Conservation (phyloP, 2,113 vertebrate genomes). For the Mola mola region DNA sequence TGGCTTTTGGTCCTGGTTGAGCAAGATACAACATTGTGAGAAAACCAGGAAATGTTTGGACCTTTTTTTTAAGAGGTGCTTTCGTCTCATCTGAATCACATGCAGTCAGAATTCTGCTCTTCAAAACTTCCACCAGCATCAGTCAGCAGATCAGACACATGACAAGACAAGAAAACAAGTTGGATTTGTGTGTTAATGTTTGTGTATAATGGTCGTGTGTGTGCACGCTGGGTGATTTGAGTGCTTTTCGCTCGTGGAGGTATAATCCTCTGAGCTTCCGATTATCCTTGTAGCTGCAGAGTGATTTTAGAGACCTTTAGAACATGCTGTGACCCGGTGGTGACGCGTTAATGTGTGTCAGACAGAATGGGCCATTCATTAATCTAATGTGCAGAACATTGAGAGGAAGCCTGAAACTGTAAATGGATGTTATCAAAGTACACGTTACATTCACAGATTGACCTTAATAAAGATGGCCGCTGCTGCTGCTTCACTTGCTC, state of each 20-base stretch:
- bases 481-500: too few relatives aligned
- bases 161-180: background rate
- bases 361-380: background rate
- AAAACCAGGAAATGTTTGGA: too few relatives aligned
- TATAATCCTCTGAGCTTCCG: conserved; percentile 58
- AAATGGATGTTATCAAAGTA: too few relatives aligned
- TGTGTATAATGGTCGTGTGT: background rate
- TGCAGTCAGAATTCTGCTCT: too few relatives aligned
- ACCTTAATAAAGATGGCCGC: too few relatives aligned
- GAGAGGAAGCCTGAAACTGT: background rate
- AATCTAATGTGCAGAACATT: background rate
- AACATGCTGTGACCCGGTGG: background rate
- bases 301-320: conserved; percentile 21
- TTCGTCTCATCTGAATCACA: too few relatives aligned
- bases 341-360: background rate
- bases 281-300: conserved; percentile 40
- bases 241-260: conserved; percentile 37
- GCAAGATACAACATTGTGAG: too few relatives aligned
- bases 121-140: too few relatives aligned
- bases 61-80: too few relatives aligned
- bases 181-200: background rate
- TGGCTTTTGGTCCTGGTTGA: too few relatives aligned
- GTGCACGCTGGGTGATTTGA: conserved; percentile 14
- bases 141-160: background rate
- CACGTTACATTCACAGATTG: too few relatives aligned